phyloP scores from a whole-genome alignment of 2,888 invertebrate species.

The Drosophila multiciliata region DNA sequence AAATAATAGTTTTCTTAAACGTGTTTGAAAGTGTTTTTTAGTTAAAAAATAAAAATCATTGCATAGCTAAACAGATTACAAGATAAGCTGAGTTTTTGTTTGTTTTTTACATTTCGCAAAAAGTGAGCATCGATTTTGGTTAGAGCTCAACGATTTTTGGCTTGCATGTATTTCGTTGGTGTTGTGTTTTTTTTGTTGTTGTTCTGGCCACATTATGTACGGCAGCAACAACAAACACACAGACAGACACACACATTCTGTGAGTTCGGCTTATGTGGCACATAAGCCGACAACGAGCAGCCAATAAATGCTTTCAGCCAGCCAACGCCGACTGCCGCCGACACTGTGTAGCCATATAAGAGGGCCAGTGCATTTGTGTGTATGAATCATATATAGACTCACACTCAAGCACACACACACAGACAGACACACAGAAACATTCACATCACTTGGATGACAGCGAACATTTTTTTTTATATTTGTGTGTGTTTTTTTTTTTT shows the following conservation, averaged over 20 bases:
- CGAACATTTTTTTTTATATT: conserved; percentile 38
- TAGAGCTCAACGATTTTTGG: conserved; percentile 48
- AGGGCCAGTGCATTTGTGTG: conserved; percentile 71
- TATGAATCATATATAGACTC: conserved; percentile 62
- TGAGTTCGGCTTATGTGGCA: conserved; percentile 80
- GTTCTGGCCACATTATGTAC: conserved; percentile 66
- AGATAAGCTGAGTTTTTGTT: background rate
- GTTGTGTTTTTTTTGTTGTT: conserved; percentile 21
- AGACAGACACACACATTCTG: conserved; percentile 35
- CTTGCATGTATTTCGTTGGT: conserved; percentile 44
- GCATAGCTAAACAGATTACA: background rate
- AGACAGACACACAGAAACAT: conserved; percentile 20
- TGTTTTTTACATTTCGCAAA: background rate
- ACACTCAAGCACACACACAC: conserved; percentile 30
- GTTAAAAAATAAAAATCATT: background rate
- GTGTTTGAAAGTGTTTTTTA: background rate
- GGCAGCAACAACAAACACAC: conserved; percentile 33
- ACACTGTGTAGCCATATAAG: conserved; percentile 63
- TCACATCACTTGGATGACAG: conserved; percentile 55
- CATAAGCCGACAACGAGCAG: conserved; percentile 81
- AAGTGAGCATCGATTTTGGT: conserved; percentile 65
- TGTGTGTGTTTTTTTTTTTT: conserved; percentile 5
- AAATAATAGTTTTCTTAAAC: background rate
- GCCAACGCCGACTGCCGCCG: conserved; percentile 65
- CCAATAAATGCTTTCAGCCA: conserved; percentile 78